Evolutionary conservation across 2,888 invertebrate species (phyloP).

Genomic region (Lithophane leautieri): DNA sequence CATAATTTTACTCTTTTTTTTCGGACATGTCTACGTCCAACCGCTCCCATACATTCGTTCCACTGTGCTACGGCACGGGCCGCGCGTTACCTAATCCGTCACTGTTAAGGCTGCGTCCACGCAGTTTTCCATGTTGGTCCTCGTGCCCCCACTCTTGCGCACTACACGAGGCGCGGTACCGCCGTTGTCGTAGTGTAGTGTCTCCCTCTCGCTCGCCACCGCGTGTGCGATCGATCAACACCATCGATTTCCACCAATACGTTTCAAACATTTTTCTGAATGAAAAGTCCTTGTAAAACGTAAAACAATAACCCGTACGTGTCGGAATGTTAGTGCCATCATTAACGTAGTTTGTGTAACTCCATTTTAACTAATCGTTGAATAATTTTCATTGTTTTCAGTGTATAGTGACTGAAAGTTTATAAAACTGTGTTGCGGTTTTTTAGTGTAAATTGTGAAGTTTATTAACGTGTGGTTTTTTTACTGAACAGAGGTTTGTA

Average conservation of each 20-base stretch:
- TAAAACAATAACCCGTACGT: conserved; percentile 53
- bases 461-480: conserved; percentile 51
- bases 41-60: too few relatives aligned
- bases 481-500: conserved; percentile 61
- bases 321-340: conserved; percentile 64
- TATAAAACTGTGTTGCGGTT: conserved; percentile 56
- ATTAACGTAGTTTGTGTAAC: conserved; percentile 58
- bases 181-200: conserved; percentile 76
- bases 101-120: conserved; percentile 76
- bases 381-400: conserved; percentile 65
- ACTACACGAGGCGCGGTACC: conserved; percentile 69
- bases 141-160: conserved; percentile 83
- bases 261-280: conserved; percentile 86
- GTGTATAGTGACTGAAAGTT: conserved; percentile 67
- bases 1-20: too few relatives aligned
- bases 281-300: conserved; percentile 84
- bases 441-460: conserved; percentile 60
- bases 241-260: conserved; percentile 78
- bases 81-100: conserved; percentile 54
- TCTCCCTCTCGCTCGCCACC: conserved; percentile 80
- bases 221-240: conserved; percentile 80
- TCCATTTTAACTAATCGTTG: conserved; percentile 52
- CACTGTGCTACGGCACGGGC: conserved; percentile 9
- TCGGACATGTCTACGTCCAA: too few relatives aligned
- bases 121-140: conserved; percentile 83